These are phyloP conservation scores for Plagiodera versicolora DNA, from an alignment of 2,888 invertebrate species.

Conservation along the genomic window DNA sequence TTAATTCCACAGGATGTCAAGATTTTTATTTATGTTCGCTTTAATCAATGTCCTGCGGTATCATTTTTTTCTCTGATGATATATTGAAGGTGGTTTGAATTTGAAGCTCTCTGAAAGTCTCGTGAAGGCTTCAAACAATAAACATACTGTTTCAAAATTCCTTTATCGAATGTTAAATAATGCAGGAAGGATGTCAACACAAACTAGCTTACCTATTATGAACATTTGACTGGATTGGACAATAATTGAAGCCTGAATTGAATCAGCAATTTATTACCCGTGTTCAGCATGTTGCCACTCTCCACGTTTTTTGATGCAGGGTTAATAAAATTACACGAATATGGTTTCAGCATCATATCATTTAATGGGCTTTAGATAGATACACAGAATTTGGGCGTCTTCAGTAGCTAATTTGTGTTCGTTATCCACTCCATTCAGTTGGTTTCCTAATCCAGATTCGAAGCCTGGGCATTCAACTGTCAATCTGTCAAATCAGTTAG, in stretches of 20 bases:
- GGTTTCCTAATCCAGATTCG: no score
- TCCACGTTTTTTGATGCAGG: neutral
- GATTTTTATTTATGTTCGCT: slow-evolving; percentile 27
- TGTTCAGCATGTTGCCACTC: neutral
- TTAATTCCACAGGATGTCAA: slow-evolving; percentile 40
- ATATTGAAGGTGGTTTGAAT: slow-evolving; percentile 21
- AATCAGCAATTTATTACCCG: neutral
- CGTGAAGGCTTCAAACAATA: no score
- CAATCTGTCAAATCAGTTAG: no score
- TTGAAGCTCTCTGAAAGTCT: neutral
- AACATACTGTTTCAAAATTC: no score
- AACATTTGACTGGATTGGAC: neutral
- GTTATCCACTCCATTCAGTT: no score
- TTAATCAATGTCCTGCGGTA: slow-evolving; percentile 17
- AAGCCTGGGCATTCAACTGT: no score
- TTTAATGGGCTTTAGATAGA: no score
- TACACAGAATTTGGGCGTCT: no score
- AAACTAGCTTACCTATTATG: neutral
- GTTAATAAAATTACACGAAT: neutral
- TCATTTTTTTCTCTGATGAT: slow-evolving; percentile 19
- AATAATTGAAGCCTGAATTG: neutral
- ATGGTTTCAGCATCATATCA: neutral
- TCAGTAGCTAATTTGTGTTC: no score
- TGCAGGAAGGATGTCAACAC: neutral
- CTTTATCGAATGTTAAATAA: no score